phyloP scores from a whole-genome alignment of 1,140 invertebrate genomes.

The Drosophila aff. region DNA sequence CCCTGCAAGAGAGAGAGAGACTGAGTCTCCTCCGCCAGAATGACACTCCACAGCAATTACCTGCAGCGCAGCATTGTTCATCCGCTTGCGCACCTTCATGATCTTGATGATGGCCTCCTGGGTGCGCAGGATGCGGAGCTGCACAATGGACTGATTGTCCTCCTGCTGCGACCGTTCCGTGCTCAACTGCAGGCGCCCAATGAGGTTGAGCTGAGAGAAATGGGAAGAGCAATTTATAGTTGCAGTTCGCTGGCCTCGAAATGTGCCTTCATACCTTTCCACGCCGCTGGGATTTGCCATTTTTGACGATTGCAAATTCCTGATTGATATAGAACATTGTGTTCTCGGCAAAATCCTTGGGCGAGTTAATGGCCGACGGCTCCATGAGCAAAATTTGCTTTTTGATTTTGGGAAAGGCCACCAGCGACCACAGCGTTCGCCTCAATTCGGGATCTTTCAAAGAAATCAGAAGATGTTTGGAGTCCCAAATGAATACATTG shows the following conservation, averaged over 20 bases:
- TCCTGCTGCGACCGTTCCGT: conserved; percentile 98
- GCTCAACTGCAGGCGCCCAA: conserved; percentile 96
- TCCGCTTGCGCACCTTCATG: conserved; percentile 98
- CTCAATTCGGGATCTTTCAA: conserved; percentile 94
- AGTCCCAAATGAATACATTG: too few relatives aligned
- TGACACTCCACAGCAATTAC: conserved; percentile 60
- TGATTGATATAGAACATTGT: conserved; percentile 99
- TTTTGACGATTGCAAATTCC: conserved; percentile 96
- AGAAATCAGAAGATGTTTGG: background rate
- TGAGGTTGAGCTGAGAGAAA: conserved; percentile 90
- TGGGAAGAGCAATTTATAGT: background rate
- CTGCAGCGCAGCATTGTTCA: conserved; percentile 97
- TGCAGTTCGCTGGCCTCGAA: background rate
- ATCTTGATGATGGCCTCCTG: conserved; percentile 99
- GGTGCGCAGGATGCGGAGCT: conserved; percentile 95
- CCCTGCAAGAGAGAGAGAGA: conserved; percentile 86
- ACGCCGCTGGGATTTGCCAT: conserved; percentile 96
- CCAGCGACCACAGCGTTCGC: conserved; percentile 98
- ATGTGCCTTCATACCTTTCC: conserved; percentile 89
- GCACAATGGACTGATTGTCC: conserved; percentile 98
- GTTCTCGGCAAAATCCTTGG: conserved; percentile 97
- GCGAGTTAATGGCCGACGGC: conserved; percentile 90
- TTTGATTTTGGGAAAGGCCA: conserved; percentile 98
- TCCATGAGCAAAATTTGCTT: conserved; percentile 94
- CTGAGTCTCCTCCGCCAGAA: background rate